These are phyloP conservation scores for Gambusia affinis DNA, from an alignment of 2,113 vertebrate species.

Conservation along the genomic window DNA sequence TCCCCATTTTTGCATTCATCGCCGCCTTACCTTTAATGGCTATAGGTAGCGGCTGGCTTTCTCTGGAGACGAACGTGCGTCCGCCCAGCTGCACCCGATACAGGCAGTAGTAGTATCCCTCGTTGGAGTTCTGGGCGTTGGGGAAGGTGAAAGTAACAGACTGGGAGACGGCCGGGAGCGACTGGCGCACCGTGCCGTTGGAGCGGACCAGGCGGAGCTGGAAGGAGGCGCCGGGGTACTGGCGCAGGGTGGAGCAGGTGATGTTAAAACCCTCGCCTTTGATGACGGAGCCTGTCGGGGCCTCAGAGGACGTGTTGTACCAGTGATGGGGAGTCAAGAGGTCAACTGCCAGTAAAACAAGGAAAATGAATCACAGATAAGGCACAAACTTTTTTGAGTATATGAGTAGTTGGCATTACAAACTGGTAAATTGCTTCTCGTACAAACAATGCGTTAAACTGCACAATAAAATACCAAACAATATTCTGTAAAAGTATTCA, in stretches of 20 bases:
- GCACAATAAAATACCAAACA: background rate
- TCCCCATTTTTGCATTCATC: background rate
- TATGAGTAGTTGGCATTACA: background rate
- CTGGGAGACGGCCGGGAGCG: slow-evolving; percentile 72
- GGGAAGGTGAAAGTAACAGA: slow-evolving; percentile 78
- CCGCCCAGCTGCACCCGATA: slow-evolving; percentile 78
- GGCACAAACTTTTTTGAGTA: background rate
- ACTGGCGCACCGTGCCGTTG: slow-evolving; percentile 79
- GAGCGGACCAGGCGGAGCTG: slow-evolving; percentile 80
- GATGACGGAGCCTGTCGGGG: slow-evolving; percentile 73
- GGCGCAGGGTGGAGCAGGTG: slow-evolving; percentile 76
- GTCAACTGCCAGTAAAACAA: slow-evolving; percentile 64
- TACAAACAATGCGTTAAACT: too few species aligned
- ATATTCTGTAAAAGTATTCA: background rate
- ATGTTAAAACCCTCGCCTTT: slow-evolving; percentile 79
- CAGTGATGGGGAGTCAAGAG: slow-evolving; percentile 81
- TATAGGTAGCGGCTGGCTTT: slow-evolving; percentile 80
- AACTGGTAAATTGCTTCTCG: background rate
- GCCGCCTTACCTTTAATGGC: slow-evolving; percentile 72
- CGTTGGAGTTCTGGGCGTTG: slow-evolving; percentile 73
- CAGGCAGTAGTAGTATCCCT: slow-evolving; percentile 83
- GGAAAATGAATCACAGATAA: background rate
- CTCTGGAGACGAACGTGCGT: slow-evolving; percentile 78
- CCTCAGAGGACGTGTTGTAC: slow-evolving; percentile 78
- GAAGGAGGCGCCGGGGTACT: slow-evolving; percentile 79